A percentile compares a stretch with the other conserved stretches of the same genome.
Evolutionary conservation across 2,113 vertebrate species (phyloP).

Genomic region (Indicator maculatus): DNA sequence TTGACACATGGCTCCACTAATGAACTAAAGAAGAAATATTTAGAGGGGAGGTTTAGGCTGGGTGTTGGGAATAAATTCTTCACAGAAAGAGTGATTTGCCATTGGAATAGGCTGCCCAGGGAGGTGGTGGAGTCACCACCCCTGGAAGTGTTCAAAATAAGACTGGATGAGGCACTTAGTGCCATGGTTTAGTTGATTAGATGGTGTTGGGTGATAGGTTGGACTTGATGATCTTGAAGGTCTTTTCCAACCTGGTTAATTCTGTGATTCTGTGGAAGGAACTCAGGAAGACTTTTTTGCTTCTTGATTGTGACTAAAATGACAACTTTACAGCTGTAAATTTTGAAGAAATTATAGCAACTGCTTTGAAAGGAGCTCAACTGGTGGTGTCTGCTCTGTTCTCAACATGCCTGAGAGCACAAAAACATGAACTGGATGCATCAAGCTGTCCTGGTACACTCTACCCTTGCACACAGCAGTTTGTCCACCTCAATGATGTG

Average conservation of each 20-base stretch:
- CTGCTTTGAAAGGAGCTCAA: not conserved
- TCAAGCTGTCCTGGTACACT: not conserved
- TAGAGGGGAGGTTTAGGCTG: not conserved
- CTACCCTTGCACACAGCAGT: accelerated
- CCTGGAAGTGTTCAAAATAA: too few species aligned
- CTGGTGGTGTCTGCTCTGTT: not conserved
- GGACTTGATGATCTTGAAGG: too few species aligned
- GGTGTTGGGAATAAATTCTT: too few species aligned
- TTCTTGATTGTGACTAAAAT: not conserved
- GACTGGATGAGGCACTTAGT: too few species aligned
- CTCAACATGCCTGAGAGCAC: not conserved
- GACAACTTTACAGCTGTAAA: not conserved
- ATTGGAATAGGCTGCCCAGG: too few species aligned
- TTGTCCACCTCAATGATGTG: not conserved
- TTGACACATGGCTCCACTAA: not conserved
- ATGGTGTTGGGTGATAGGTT: too few species aligned
- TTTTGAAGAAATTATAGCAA: not conserved
- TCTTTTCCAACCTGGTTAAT: too few species aligned
- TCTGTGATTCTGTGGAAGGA: not conserved
- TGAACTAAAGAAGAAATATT: not conserved
- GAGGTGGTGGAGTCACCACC: too few species aligned
- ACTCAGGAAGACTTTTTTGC: not conserved
- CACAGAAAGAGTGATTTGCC: too few species aligned
- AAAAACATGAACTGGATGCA: not conserved
- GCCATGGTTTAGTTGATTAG: too few species aligned